Percentiles rank a stretch among this genome's conserved stretches.
Conservation (phyloP, 2,888 invertebrate genomes). For the Hydraecia micacea region DNA sequence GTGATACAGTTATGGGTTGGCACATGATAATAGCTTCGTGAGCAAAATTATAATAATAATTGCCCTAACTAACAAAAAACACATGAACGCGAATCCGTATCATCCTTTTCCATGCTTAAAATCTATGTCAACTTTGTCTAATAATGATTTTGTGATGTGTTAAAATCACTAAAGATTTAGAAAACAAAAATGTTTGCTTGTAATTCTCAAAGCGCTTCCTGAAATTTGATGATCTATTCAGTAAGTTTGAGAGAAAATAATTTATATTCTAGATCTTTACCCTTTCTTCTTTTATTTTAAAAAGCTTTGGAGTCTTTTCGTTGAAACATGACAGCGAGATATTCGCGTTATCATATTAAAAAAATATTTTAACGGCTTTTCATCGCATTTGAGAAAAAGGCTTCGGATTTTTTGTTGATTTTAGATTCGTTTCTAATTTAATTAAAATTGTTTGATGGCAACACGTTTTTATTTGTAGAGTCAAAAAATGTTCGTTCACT, state of each 20-base stretch:
- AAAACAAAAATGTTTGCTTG: not conserved
- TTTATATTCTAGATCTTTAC: conserved; percentile 32
- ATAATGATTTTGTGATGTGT: not conserved
- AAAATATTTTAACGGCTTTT: conserved; percentile 1
- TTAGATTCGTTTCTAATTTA: not conserved
- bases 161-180: not conserved
- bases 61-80: too few relatives aligned
- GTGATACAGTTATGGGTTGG: too few relatives aligned
- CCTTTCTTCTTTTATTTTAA: conserved; percentile 2
- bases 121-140: not conserved
- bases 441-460: not conserved
- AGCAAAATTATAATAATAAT: too few relatives aligned
- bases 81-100: not conserved
- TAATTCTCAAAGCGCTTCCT: not conserved
- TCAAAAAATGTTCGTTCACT: not conserved
- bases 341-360: not conserved
- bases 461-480: not conserved
- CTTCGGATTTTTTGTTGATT: not conserved
- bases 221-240: conserved; percentile 21
- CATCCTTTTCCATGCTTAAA: not conserved
- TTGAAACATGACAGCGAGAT: conserved; percentile 31
- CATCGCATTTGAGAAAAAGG: not conserved
- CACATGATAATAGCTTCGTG: too few relatives aligned
- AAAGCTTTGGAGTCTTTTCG: conserved; percentile 14
- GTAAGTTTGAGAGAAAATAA: conserved; percentile 27